A percentile compares a stretch with the other conserved stretches of the same genome.
phyloP scores from a whole-genome alignment of 2,113 vertebrate genomes.

The Daphoenositta chrysoptera region DNA sequence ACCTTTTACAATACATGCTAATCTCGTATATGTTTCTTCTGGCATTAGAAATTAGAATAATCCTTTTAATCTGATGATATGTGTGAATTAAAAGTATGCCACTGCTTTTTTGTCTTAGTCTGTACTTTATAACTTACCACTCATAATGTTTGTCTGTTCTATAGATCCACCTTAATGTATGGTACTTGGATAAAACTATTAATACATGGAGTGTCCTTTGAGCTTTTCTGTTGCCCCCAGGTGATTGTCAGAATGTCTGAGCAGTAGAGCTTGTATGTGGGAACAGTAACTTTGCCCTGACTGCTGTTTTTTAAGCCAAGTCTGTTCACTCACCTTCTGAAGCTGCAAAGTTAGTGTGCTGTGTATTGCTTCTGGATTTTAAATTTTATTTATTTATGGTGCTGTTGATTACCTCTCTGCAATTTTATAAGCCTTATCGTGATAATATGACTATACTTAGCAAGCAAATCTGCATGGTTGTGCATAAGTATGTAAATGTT shows the following conservation, averaged over 20 bases:
- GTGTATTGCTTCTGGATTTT: background rate
- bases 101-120: background rate
- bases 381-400: background rate
- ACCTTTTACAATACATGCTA: background rate
- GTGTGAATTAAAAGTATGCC: background rate
- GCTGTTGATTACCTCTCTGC: background rate
- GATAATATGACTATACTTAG: background rate
- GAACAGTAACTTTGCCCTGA: background rate
- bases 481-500: background rate
- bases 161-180: background rate
- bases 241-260: background rate
- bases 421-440: background rate
- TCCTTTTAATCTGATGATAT: background rate
- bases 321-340: background rate
- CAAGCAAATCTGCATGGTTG: background rate
- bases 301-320: background rate
- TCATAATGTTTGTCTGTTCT: background rate
- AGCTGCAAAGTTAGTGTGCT: background rate
- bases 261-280: background rate
- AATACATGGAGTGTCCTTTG: background rate
- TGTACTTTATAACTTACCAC: background rate
- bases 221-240: background rate
- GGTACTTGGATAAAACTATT: background rate
- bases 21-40: background rate
- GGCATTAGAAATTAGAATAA: background rate